phyloP scores from a whole-genome alignment of 1,140 invertebrate genomes.

The Ctenoplectra terminalis region DNA sequence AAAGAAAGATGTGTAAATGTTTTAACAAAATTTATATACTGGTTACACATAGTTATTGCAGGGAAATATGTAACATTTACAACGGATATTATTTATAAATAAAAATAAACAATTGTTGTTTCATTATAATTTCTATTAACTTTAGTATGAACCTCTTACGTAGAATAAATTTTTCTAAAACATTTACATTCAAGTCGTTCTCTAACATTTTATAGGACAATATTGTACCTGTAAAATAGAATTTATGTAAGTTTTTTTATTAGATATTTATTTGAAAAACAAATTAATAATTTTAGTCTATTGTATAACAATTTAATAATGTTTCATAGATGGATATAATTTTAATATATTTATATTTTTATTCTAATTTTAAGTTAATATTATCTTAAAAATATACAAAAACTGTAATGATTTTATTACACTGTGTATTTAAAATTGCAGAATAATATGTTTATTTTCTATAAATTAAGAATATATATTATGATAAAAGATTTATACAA shows the following conservation, averaged over 20 bases:
- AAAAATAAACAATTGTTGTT: neutral
- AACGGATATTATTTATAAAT: neutral
- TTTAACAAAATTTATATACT: neutral
- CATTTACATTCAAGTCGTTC: too few species aligned
- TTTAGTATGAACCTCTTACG: too few species aligned
- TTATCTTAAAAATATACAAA: neutral
- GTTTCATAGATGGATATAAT: neutral
- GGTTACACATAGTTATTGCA: neutral
- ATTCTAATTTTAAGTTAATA: neutral
- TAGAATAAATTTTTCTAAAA: too few species aligned
- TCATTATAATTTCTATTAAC: too few species aligned
- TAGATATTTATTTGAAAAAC: neutral
- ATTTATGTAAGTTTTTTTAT: neutral
- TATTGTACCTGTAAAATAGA: too few species aligned
- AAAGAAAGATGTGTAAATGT: neutral
- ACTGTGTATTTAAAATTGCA: neutral
- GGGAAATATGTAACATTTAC: too few species aligned
- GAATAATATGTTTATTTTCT: neutral
- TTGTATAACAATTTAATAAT: neutral
- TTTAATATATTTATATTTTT: neutral
- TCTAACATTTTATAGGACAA: too few species aligned
- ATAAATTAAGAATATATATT: neutral
- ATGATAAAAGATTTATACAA: slow-evolving; percentile 20
- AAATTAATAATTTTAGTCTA: neutral
- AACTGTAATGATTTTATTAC: neutral